Evolutionary conservation across 2,113 vertebrate genomes (phyloP), one percentile per base, ranked within the genome.

Genomic region (Dolichallabes microphthalmus): DNA sequence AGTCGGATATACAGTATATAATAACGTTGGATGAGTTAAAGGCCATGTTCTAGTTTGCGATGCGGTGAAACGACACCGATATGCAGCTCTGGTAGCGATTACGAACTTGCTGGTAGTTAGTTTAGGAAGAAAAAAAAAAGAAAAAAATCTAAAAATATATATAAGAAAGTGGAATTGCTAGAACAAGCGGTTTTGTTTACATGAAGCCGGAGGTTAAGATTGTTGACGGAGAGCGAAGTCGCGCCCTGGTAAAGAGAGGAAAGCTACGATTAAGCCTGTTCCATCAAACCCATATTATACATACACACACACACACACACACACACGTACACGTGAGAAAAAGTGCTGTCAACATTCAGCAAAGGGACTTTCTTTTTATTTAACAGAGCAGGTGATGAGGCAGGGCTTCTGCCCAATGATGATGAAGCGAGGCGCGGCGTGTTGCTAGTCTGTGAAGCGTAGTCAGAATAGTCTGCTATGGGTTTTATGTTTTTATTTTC

Each of bases 41-140:
- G 89, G 81, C 85, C 85, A 53, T 53, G 77, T 82, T 83, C 82
- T 86, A 64, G 55, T 85, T 88, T 88, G 80, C 92, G 88, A 85
- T 92, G 92, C 90, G 90, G 91, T 90, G 92, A 89, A 90, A 91
- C 91, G 89, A 89, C 86, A 88, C 88, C 90, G 89, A 90, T 91
- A 19, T 93, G 92, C 91, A 91, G 89, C 25, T 88, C 79, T 87
- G 91, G 89, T 90, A 91, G 89, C 86, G 86, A 85, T 87, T 61
- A 77, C 63, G 45, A 86, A 45, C 86, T 92, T 58, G 87, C 75
- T 86, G 90, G 88, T 90, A 90, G 88, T 74, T 82, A 86, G 80
- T 15, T 87, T 68, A 39, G 50, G 55, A 82, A 84, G 53, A 20
- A 30, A 68, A 74, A 63, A 66, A 45, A 60, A 64, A 64, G 2